phyloP scores from a whole-genome alignment of 2,113 vertebrate genomes.

The Meles meles region DNA sequence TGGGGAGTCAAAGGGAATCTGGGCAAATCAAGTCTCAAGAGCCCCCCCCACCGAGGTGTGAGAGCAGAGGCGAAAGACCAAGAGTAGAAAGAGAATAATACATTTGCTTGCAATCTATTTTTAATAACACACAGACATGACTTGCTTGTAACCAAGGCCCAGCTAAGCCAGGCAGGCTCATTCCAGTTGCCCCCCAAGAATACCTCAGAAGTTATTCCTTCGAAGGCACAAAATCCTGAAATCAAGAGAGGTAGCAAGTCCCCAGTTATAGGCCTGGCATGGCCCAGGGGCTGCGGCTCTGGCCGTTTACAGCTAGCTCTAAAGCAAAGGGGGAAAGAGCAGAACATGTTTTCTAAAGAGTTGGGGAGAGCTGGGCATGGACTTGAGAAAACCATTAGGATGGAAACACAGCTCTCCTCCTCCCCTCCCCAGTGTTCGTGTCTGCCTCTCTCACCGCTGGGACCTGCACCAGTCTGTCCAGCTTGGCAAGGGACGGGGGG shows the following conservation, averaged over 20 bases:
- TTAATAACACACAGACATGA: conserved; percentile 50
- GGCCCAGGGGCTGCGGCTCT: background rate
- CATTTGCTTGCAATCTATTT: conserved; percentile 72
- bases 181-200: conserved; percentile 23
- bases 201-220: background rate
- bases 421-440: background rate
- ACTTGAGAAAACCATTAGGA: background rate
- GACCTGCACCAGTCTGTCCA: too few relatives aligned
- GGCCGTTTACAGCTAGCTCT: background rate
- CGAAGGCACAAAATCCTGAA: conserved; percentile 11
- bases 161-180: background rate
- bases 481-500: background rate
- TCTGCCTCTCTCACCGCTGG: too few relatives aligned
- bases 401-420: background rate
- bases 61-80: background rate
- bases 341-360: background rate
- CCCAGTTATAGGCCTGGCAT: fast-evolving
- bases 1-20: background rate
- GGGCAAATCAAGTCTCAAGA: background rate
- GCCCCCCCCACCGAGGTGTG: background rate
- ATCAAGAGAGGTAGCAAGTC: background rate
- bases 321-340: background rate
- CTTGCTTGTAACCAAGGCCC: background rate
- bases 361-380: background rate
- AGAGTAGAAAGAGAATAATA: background rate